phyloP scores from a whole-genome alignment of 2,797 vertebrate species.

The Phrynocephalus vlangalii region DNA sequence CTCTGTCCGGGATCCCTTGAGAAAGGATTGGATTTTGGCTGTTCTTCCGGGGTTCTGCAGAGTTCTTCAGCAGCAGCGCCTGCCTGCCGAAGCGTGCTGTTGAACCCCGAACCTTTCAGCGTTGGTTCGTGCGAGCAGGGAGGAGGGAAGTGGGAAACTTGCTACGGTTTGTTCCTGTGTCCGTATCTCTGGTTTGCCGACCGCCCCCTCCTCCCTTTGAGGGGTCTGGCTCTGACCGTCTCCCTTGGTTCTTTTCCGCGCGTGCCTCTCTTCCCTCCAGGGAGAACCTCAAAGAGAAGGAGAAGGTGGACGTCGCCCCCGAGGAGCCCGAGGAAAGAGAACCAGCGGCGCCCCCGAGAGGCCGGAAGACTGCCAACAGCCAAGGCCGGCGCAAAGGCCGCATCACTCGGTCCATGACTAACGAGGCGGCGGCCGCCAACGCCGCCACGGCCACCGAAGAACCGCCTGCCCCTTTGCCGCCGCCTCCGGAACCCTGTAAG shows the following conservation, averaged over 20 bases:
- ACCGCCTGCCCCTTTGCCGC: conserved; percentile 82
- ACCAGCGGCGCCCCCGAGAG: conserved; percentile 90
- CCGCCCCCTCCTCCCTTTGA: background rate
- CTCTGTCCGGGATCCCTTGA: no score
- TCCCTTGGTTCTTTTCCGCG: background rate
- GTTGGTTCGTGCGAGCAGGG: no score
- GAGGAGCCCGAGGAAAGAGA: conserved; percentile 97
- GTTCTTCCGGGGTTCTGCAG: no score
- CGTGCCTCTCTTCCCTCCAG: conserved; percentile 55
- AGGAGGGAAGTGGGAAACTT: no score
- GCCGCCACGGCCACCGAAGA: conserved; percentile 85
- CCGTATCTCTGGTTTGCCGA: no score
- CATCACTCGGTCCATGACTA: conserved; percentile 98
- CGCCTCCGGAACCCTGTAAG: conserved; percentile 84
- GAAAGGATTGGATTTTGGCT: no score
- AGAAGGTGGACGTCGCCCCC: conserved; percentile 88
- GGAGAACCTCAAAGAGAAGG: conserved; percentile 94
- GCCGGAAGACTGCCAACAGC: conserved; percentile 97
- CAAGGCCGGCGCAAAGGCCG: conserved; percentile 96
- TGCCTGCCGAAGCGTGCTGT: background rate
- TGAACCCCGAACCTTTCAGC: background rate
- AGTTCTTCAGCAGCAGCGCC: background rate
- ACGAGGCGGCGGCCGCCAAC: conserved; percentile 89
- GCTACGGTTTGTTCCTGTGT: background rate
- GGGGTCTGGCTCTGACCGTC: background rate